Percentiles rank a stretch among this genome's conserved stretches.
phyloP scores from a whole-genome alignment of 2,797 vertebrate genomes.

The Oceanodroma leucorhoa region DNA sequence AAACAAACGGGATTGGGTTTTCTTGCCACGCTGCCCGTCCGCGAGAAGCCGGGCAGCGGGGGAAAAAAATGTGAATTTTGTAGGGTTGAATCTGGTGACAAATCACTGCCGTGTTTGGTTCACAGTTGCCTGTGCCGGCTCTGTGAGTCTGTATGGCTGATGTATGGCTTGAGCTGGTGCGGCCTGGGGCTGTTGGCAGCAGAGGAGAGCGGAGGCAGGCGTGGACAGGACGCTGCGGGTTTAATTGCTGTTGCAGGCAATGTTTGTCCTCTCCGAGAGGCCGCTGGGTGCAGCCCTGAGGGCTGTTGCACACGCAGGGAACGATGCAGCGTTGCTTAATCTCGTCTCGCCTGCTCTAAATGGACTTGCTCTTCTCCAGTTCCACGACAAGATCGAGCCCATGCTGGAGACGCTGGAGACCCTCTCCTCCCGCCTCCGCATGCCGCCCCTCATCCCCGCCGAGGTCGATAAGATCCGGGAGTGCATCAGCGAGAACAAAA shows the following conservation, averaged over 20 bases:
- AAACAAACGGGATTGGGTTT: rapidly evolving
- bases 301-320: background rate
- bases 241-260: background rate
- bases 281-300: background rate
- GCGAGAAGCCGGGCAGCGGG: rapidly evolving
- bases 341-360: background rate
- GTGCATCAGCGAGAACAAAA: slow-evolving; percentile 92
- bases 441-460: slow-evolving; percentile 92
- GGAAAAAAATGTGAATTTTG: too few species aligned
- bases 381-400: slow-evolving; percentile 98
- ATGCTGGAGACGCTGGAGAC: slow-evolving; percentile 93
- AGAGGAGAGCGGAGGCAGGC: background rate
- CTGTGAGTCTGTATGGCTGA: background rate
- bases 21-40: rapidly evolving
- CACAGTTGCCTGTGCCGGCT: rapidly evolving
- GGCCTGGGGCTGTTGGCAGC: background rate
- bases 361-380: slow-evolving; percentile 73
- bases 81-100: rapidly evolving
- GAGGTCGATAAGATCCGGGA: slow-evolving; percentile 99
- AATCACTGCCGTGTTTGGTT: background rate
- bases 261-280: background rate
- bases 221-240: background rate
- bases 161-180: background rate
- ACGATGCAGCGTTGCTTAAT: rapidly evolving
- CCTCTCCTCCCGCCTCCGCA: slow-evolving; percentile 87